phyloP scores from a whole-genome alignment of 64 coral and sea anemone species.

The Pocillopora verrucosa region DNA sequence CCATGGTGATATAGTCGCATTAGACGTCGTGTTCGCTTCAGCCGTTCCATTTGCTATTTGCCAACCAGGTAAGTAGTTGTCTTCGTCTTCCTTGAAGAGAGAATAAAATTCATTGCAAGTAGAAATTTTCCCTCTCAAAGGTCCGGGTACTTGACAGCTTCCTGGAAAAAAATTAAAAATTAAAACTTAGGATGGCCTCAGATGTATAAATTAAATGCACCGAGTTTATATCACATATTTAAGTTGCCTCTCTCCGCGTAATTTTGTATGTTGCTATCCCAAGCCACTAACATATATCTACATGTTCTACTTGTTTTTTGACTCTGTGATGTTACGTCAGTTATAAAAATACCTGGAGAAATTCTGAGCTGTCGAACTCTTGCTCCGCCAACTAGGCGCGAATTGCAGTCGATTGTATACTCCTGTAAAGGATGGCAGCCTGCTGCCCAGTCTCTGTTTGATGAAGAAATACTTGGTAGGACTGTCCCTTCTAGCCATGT shows the following conservation, averaged over 20 bases:
- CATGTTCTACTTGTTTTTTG: too few relatives aligned
- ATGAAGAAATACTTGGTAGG: constrained; percentile 61
- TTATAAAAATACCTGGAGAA: constrained; percentile 20
- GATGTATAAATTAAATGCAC: too few relatives aligned
- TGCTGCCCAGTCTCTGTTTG: constrained; percentile 43
- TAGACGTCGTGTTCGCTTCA: background rate
- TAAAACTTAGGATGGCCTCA: too few relatives aligned
- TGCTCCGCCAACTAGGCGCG: constrained; percentile 58
- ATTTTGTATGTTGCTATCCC: too few relatives aligned
- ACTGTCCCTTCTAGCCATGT: constrained; percentile 62
- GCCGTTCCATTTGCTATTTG: background rate
- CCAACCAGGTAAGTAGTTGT: constrained; percentile 50
- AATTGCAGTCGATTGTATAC: constrained; percentile 60
- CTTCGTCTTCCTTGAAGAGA: constrained; percentile 58
- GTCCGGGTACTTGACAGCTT: constrained; percentile 23
- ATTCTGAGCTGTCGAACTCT: constrained; percentile 64
- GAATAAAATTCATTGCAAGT: constrained; percentile 69
- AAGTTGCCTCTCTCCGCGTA: too few relatives aligned
- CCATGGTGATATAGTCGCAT: constrained; percentile 32
- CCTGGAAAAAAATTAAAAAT: constrained; percentile 8
- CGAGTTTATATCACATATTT: too few relatives aligned
- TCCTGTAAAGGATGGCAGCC: constrained; percentile 29
- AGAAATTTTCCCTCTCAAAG: background rate
- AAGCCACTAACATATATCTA: too few relatives aligned
- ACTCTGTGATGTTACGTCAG: too few relatives aligned